phyloP scores from a whole-genome alignment of 2,888 invertebrate species.

The Pheosia tremula region DNA sequence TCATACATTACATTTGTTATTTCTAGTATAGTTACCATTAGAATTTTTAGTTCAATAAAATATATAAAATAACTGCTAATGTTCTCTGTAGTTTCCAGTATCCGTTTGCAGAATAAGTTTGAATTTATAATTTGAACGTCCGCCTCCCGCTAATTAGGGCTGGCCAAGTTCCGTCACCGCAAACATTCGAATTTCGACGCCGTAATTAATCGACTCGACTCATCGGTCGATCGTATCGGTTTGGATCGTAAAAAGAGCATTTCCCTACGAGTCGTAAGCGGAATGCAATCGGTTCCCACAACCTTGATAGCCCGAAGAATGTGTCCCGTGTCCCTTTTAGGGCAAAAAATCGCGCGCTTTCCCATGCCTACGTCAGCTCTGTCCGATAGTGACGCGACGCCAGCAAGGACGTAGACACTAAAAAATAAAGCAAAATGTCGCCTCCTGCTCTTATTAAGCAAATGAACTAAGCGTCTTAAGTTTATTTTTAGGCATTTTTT shows the following conservation, averaged over 20 bases:
- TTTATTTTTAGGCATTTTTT: conserved; percentile 38
- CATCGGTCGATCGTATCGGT: conserved; percentile 73
- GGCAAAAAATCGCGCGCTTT: conserved; percentile 78
- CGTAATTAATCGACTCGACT: conserved; percentile 74
- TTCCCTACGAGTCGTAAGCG: conserved; percentile 63
- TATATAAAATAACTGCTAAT: neutral
- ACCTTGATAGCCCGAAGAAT: conserved; percentile 70
- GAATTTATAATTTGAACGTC: conserved; percentile 40
- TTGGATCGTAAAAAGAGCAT: conserved; percentile 69
- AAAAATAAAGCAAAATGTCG: conserved; percentile 26
- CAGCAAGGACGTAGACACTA: conserved; percentile 42
- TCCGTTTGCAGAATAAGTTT: conserved; percentile 35
- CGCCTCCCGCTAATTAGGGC: conserved; percentile 58
- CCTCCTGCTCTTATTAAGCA: conserved; percentile 25
- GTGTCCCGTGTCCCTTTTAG: conserved; percentile 61
- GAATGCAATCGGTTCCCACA: conserved; percentile 83
- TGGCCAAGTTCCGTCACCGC: conserved; percentile 55
- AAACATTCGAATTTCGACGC: conserved; percentile 60
- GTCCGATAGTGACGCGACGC: conserved; percentile 58
- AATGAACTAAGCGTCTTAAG: conserved; percentile 29
- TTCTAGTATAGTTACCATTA: too few species aligned
- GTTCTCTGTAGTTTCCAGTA: conserved; percentile 11
- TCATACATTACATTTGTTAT: too few species aligned
- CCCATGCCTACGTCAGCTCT: conserved; percentile 72
- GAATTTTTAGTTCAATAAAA: too few species aligned